Evolutionary conservation across 2,113 vertebrate species (phyloP), one percentile per base, ranked within the genome.

Genomic region (Leiothrix lutea): DNA sequence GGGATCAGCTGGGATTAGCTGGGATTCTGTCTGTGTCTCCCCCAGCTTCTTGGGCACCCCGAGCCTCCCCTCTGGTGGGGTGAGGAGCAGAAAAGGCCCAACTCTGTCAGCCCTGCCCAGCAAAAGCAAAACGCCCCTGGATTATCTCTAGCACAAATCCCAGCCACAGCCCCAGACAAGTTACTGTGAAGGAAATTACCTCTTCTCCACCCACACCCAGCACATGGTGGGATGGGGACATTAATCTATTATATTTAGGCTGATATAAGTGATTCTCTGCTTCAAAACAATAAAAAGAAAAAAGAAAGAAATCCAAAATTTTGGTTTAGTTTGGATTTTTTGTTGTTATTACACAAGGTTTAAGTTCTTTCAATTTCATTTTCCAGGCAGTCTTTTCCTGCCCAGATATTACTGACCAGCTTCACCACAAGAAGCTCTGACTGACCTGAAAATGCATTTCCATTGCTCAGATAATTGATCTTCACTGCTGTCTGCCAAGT

Each of bases 391-490:
- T 33, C 16, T 87, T 50, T 57, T 60, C 31, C 47, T 38, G 1
- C 44, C 16, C n/a, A 35, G 53, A 8, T 72, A 69, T 44, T 53
- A 69, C 26, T 75, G 72, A 54, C 57, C 61, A 88, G 44, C 53
- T 71, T 85, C 31, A 31, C 53, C 53, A 70, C 80, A 83, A 53
- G 67, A 44, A 93, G 69, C 64, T 80, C 33, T 74, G 65, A 14
- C n/a, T 94, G 90, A 91, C 73, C 85, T 62, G 85, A 86, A 87
- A 93, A 81, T 18, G 61, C 80, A 72, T 92, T 95, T 88, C 44
- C 57, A 60, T 38, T 71, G 71, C 77, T 86, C 87, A 60, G 66
- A 72, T 80, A 88, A 86, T 91, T 83, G 66, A 91, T 86, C 62
- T 88, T 67, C 86, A 72, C 48, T 19, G 51, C 54, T 40, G 40